Conservation (phyloP, 2,888 invertebrate genomes). For the Pollenia labialis region DNA sequence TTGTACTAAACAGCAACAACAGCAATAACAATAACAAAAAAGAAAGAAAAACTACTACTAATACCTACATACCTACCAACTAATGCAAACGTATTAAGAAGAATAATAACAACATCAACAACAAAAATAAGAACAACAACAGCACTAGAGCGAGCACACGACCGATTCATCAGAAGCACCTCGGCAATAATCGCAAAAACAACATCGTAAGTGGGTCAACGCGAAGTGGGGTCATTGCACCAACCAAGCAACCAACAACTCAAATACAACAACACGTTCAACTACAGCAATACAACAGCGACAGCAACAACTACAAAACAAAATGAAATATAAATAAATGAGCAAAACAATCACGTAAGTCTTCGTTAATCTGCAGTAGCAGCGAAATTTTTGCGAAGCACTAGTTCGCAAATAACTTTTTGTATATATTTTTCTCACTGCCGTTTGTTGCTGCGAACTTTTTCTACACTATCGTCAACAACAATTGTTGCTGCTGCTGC, state of each 20-base stretch:
- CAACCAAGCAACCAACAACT: constrained; percentile 72
- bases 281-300: constrained; percentile 46
- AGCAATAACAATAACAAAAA: constrained; percentile 23
- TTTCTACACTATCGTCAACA: neutral
- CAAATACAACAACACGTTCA: constrained; percentile 40
- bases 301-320: constrained; percentile 58
- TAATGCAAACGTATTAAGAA: constrained; percentile 54
- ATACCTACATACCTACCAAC: constrained; percentile 35
- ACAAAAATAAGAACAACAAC: constrained; percentile 59
- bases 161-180: constrained; percentile 76
- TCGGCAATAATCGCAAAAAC: constrained; percentile 80
- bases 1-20: constrained; percentile 57
- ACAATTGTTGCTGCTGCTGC: constrained; percentile 1
- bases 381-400: constrained; percentile 34
- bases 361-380: constrained; percentile 34
- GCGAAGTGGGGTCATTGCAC: constrained; percentile 85
- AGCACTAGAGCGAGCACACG: constrained; percentile 56
- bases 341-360: constrained; percentile 68
- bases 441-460: neutral
- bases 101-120: constrained; percentile 63
- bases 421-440: neutral
- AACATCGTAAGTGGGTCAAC: constrained; percentile 85
- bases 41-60: constrained; percentile 10
- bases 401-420: neutral
- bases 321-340: constrained; percentile 45